These are phyloP conservation scores for Rhimphoctona megacephalus DNA, from an alignment of 2,888 invertebrate genomes.

Conservation along the genomic window DNA sequence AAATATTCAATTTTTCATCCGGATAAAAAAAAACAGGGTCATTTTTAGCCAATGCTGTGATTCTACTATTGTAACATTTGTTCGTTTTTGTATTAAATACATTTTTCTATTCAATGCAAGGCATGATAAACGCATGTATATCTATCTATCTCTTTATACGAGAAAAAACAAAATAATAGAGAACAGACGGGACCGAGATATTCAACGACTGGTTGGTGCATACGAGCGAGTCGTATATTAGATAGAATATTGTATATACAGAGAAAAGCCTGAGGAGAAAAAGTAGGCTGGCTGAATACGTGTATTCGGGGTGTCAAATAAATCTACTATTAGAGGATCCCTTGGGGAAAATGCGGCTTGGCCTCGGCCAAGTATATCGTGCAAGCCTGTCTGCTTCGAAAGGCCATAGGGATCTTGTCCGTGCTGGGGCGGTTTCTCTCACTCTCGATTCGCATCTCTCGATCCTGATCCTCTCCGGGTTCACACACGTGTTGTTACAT, in stretches of 20 bases:
- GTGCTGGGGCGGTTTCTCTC: constrained; percentile 40
- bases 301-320: constrained; percentile 81
- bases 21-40: too few relatives aligned
- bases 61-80: not conserved
- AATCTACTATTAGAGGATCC: constrained; percentile 83
- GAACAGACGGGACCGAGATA: not conserved
- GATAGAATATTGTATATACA: not conserved
- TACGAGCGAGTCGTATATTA: constrained; percentile 32
- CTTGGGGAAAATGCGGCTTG: constrained; percentile 74
- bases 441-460: constrained; percentile 58
- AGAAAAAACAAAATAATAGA: not conserved
- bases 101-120: not conserved
- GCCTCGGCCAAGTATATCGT: constrained; percentile 43
- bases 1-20: too few relatives aligned
- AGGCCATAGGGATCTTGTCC: constrained; percentile 17
- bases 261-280: not conserved
- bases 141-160: not conserved
- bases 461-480: constrained; percentile 44
- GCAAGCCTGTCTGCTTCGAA: constrained; percentile 14
- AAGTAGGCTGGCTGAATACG: constrained; percentile 39
- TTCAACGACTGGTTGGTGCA: not conserved
- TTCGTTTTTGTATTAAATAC: not conserved
- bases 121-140: not conserved
- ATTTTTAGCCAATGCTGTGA: not conserved
- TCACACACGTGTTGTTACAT: constrained; percentile 13